A percentile compares a stretch with the other conserved stretches of the same genome.
Conservation (phyloP, 2,888 invertebrate genomes). For the Epicampocera succincta region DNA sequence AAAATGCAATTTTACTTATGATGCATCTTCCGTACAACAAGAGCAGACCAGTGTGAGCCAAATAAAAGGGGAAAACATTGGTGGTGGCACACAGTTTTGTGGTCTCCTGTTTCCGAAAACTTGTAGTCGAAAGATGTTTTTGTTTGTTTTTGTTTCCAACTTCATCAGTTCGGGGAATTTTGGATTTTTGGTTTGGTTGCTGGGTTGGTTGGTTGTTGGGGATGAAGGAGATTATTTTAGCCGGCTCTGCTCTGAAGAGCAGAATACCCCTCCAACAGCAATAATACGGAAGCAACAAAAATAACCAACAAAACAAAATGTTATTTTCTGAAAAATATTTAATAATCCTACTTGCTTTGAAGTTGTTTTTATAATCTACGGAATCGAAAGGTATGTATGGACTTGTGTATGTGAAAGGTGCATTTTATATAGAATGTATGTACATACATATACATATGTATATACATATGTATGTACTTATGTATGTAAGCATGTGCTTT, state of each 20-base stretch:
- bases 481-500: too few species aligned
- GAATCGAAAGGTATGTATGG: neutral
- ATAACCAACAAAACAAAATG: conserved; percentile 36
- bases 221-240: conserved; percentile 47
- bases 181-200: conserved; percentile 27
- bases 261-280: conserved; percentile 30
- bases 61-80: neutral
- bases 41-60: conserved; percentile 1
- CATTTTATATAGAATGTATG: too few species aligned
- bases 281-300: conserved; percentile 11
- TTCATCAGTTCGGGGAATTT: conserved; percentile 41
- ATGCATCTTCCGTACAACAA: conserved; percentile 6
- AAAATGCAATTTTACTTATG: neutral
- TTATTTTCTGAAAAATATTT: conserved; percentile 22
- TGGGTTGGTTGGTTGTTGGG: conserved; percentile 14
- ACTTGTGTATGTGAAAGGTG: too few species aligned
- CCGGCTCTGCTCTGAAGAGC: conserved; percentile 50
- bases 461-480: too few species aligned
- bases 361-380: neutral
- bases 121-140: conserved; percentile 44
- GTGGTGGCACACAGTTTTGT: conserved; percentile 50
- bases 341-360: too few species aligned
- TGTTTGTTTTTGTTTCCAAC: conserved; percentile 28
- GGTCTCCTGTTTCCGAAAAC: conserved; percentile 22
- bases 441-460: too few species aligned